Evolutionary conservation across 2,797 vertebrate genomes (phyloP).

Genomic region (Pithecia hirsuta): DNA sequence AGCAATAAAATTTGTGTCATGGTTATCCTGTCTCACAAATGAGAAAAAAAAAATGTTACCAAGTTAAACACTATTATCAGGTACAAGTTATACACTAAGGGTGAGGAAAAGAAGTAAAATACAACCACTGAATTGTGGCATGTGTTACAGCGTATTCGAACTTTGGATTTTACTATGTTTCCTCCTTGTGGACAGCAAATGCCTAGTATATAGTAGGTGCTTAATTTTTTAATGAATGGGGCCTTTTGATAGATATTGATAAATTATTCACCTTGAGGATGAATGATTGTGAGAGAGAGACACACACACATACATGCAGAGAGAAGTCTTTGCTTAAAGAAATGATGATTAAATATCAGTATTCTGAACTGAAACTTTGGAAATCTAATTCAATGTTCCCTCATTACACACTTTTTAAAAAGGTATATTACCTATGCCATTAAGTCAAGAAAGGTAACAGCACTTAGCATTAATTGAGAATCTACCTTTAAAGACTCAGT

Average conservation of each 20-base stretch:
- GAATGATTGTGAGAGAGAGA: not conserved
- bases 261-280: not conserved
- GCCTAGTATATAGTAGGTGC: not conserved
- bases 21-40: not conserved
- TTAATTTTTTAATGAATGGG: not conserved
- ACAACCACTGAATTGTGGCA: not conserved
- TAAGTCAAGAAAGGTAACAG: not conserved
- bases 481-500: not conserved
- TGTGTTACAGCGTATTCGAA: not conserved
- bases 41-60: not conserved
- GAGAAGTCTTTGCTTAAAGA: constrained; percentile 12
- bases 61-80: not conserved
- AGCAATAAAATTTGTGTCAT: not conserved
- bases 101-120: not conserved
- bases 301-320: not conserved
- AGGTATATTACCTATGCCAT: not conserved
- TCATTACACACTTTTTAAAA: not conserved
- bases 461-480: not conserved
- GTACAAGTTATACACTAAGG: not conserved
- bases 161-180: not conserved
- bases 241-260: not conserved
- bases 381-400: not conserved
- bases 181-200: not conserved
- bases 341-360: constrained; percentile 7
- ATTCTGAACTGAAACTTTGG: not conserved